Base-by-base conservation (phyloP, 2,113 vertebrate genomes). In the Cisticola juncidis region DNA sequence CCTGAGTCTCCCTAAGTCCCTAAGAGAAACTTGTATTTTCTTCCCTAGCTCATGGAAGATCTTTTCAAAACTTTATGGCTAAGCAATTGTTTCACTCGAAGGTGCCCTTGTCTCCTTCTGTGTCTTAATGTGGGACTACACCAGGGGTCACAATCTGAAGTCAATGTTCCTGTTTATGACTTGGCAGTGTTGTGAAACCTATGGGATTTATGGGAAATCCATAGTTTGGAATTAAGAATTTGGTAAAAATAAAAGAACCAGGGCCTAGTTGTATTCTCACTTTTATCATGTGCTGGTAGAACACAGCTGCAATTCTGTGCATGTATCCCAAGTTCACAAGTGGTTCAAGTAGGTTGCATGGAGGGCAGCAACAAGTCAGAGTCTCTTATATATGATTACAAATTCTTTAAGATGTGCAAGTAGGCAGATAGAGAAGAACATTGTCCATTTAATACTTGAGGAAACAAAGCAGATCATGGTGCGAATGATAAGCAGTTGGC, bases 401-500 rank as follows among this genome's bases (percentile, higher is more conserved):
- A 83, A 81, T 85, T 83, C 76, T 83, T 86, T 31, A 78, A 81
- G 86, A 73, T 62, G 60, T 93, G 47, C 42, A 86, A 73, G 76
- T 54, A 51, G 38, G 51, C 44, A 83, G 56, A 80, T 25, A 86
- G 86, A 77, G 86, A 95, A 69, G 61, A 87, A 73, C 69, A 58
- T 73, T 78, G 80, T 93, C 69, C 82, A 81, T 90, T 88, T 86
- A 90, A 80, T 86, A 86, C 50, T 33, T 61, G 58, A 81, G 64
- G 86, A 95, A 94, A 85, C 78, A 94, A 96, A 92, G 88, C 57
- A 57, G 62, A 86, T 74, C 60, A 73, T n/a, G 80, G 68, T 42
- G 31, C 81, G 95, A 96, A 95, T 94, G 91, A 94, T 82, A 95
- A 96, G 83, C 74, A 92, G 85, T 86, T 80, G 85, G 31, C 68